Conservation (phyloP, 1,140 invertebrate species). For the Bombus superbus region DNA sequence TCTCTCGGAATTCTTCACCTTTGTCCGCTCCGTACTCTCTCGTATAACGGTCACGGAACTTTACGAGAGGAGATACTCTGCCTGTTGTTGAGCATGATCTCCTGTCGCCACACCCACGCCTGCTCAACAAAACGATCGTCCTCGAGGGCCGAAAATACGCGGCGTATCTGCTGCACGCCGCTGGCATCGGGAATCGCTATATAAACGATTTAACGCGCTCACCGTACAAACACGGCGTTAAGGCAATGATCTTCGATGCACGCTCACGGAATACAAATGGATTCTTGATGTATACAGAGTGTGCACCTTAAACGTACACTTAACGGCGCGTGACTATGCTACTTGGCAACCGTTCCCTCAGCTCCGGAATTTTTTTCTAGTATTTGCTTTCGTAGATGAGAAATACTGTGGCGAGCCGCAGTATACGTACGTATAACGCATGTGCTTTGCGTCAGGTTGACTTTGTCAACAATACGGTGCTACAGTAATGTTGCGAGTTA, state of each 20-base stretch:
- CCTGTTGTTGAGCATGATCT: background rate
- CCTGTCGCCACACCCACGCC: background rate
- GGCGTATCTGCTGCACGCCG: background rate
- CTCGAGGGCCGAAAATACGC: slow-evolving; percentile 19
- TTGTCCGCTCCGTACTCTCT: slow-evolving; percentile 23
- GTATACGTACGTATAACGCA: no score
- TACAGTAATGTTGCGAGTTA: background rate
- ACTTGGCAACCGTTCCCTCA: background rate
- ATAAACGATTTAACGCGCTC: slow-evolving; percentile 27
- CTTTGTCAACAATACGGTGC: background rate
- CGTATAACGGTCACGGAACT: slow-evolving; percentile 40
- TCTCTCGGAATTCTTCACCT: slow-evolving; percentile 61
- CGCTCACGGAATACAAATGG: slow-evolving; percentile 17
- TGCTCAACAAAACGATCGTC: background rate
- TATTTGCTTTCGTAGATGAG: slow-evolving; percentile 9
- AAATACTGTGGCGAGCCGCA: background rate
- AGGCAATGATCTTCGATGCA: slow-evolving; percentile 24
- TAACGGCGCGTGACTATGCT: slow-evolving; percentile 17
- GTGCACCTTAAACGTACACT: slow-evolving; percentile 29
- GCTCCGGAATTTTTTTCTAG: background rate
- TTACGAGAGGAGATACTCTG: background rate
- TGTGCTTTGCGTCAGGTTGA: no score
- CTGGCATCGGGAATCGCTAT: slow-evolving; percentile 16
- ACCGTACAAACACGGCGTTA: background rate
- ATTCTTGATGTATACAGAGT: background rate